Base-by-base conservation (phyloP, 2,797 vertebrate species). In the Prunella strophiata region DNA sequence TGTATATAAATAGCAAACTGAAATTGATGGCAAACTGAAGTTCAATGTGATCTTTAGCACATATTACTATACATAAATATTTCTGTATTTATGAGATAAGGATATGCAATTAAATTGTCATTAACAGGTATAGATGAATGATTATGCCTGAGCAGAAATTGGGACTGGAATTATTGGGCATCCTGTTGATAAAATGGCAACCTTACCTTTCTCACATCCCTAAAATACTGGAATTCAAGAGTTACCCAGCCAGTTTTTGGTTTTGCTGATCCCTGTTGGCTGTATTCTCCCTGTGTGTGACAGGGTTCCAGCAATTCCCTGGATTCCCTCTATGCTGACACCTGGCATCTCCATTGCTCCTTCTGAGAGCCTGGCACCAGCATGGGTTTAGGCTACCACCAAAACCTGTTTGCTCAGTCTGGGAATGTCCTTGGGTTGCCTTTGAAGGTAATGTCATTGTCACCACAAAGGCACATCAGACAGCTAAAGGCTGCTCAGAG, bases 1-100 rank as follows among this genome's bases (percentile, higher is more conserved):
- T 94, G 77, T 82, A 81, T 95, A 96, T 94, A 96, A 96, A 97
- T 95, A 96, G 80, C 76, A 91, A 81, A 87, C 67, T 88, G 77
- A 97, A 96, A 97, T 95, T 91, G 92, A 93, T 84, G 48, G 42
- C 76, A 89, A 94, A 91, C 66, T 93, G 81, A 90, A 96, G 96
- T 93, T 78, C 88, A 87, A 59, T 88, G 82, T 88, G 72, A 97
- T 96, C 79, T 80, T 95, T 94, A 95, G 70, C 96, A 91, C 73
- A 13, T 86, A 93, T 62, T 70, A 78, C 85, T 88, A 34, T 89
- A 86, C 77, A 91, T 36, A 92, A 95, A 84, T 94, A 94, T 93
- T 93, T 95, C 84, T 23, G n/a, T 93, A 67, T 91, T 91, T 94
- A 90, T 89, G 74, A 91, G 54, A 93, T 82, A 88, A 79, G 63